phyloP scores from a whole-genome alignment of 2,113 vertebrate genomes.

The Vulpes vulpes region DNA sequence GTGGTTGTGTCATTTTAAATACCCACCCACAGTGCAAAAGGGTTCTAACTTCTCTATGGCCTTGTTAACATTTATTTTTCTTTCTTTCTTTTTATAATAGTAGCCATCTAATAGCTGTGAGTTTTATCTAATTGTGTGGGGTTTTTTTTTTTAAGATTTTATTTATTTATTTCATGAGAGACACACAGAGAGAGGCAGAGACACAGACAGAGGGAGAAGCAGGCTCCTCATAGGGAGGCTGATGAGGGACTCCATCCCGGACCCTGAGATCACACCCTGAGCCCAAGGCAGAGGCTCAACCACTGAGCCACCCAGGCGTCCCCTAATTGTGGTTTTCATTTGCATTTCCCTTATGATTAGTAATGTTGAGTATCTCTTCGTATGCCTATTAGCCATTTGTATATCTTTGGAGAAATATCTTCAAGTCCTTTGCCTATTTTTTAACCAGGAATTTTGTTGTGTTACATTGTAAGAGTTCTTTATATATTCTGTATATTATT shows the following conservation, averaged over 20 bases:
- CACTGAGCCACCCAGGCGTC: too few relatives aligned
- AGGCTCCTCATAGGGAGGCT: too few relatives aligned
- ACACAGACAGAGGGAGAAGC: too few relatives aligned
- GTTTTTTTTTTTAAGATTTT: too few relatives aligned
- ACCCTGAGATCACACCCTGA: too few relatives aligned
- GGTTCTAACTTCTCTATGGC: not conserved
- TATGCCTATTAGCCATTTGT: not conserved
- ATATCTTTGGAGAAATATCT: not conserved
- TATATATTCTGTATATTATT: not conserved
- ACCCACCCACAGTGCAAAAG: not conserved
- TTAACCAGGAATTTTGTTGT: not conserved
- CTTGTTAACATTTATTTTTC: not conserved
- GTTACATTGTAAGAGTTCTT: not conserved
- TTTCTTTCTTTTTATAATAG: not conserved
- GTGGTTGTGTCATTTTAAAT: not conserved
- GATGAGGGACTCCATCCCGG: too few relatives aligned
- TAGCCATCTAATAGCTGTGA: not conserved
- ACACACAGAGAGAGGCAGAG: too few relatives aligned
- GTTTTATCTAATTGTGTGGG: not conserved
- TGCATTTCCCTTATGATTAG: slow-evolving; percentile 21
- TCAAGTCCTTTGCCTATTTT: slow-evolving; percentile 9
- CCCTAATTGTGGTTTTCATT: not conserved
- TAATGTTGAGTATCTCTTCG: not conserved
- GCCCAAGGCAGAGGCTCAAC: too few relatives aligned
- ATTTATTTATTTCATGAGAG: too few relatives aligned